Percentiles rank a stretch among this genome's conserved stretches.
Evolutionary conservation across 2,888 invertebrate species (phyloP).

Genomic region (Eudiplozoon nipponicum): DNA sequence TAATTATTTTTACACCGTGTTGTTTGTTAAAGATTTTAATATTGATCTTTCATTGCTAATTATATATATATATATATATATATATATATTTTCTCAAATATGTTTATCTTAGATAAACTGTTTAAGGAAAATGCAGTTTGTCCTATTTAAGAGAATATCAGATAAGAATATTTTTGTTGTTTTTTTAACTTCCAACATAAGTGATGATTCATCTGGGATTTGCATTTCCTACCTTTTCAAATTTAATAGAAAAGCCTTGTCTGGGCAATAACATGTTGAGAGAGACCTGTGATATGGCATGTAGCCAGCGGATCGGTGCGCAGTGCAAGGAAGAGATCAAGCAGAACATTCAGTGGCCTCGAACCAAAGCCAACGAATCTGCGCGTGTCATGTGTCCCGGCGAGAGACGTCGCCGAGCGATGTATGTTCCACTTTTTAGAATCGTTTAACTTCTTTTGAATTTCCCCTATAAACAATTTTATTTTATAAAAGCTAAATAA

Average conservation of each 20-base stretch:
- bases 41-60: too few relatives aligned
- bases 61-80: too few relatives aligned
- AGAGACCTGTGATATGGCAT: slow-evolving; percentile 23
- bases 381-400: slow-evolving; percentile 22
- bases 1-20: too few relatives aligned
- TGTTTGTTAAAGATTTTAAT: too few relatives aligned
- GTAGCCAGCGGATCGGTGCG: slow-evolving; percentile 24
- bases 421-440: background rate
- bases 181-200: slow-evolving; percentile 13
- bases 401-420: too few relatives aligned
- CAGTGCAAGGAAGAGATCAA: slow-evolving; percentile 24
- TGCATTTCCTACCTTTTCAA: background rate
- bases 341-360: slow-evolving; percentile 25
- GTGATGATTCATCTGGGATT: slow-evolving; percentile 1
- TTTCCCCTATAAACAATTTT: background rate
- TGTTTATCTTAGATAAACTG: too few relatives aligned
- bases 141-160: too few relatives aligned
- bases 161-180: too few relatives aligned
- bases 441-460: background rate
- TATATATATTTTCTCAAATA: too few relatives aligned
- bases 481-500: background rate
- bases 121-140: too few relatives aligned
- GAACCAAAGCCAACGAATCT: slow-evolving; percentile 22
- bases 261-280: too few relatives aligned
- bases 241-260: background rate